Base-by-base conservation (phyloP, 2,797 vertebrate genomes). In the Zenarchopterus dispar region DNA sequence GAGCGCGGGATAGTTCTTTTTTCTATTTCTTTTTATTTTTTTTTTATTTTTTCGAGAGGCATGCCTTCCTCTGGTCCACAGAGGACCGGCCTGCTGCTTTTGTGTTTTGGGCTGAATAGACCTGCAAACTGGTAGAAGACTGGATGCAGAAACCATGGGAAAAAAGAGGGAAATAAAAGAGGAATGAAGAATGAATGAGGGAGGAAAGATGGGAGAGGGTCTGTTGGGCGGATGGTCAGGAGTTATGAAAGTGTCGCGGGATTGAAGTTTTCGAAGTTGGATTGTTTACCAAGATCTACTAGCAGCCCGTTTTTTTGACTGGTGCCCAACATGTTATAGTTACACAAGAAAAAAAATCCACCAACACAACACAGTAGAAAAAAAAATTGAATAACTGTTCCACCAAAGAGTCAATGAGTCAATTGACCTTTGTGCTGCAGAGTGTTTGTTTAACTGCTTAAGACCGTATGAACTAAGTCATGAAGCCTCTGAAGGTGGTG, bases 61-160 rank as follows among this genome's bases (percentile, higher is more conserved):
- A 95, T 96, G 95, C 88, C 97, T 96, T 95, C 95, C 94, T 93
- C 94, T 89, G 91, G 95, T 96, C 96, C 96, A 95, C 95, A 95
- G 96, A 97, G 96, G 94, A 95, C 94, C 86, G 92, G 94, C 94
- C 94, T 94, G 95, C 92, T 94, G 96, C 95, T 95, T 98, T 97
- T 97, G 96, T 97, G 94, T 95, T 92, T 33, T 67, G 92, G 92
- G 92, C 92, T 97, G 95, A 97, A 96, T 95, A 95, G 95, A 95
- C 95, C 94, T 93, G 85, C 86, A 84, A 87, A 92, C 90, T 84
- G 84, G 86, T 81, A 55, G 76, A 85, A 81, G 78, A 82, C 78
- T 88, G 81, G 83, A 86, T 85, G 88, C 81, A 67, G 87, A 82
- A 88, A 89, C 89, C 88, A 88, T 91, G 89, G 87, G 84, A 89